A percentile compares a stretch with the other conserved stretches of the same genome.
These are phyloP conservation scores for Sinohyriopsis cumingii DNA, from an alignment of 2,888 invertebrate genomes.

Conservation along the genomic window DNA sequence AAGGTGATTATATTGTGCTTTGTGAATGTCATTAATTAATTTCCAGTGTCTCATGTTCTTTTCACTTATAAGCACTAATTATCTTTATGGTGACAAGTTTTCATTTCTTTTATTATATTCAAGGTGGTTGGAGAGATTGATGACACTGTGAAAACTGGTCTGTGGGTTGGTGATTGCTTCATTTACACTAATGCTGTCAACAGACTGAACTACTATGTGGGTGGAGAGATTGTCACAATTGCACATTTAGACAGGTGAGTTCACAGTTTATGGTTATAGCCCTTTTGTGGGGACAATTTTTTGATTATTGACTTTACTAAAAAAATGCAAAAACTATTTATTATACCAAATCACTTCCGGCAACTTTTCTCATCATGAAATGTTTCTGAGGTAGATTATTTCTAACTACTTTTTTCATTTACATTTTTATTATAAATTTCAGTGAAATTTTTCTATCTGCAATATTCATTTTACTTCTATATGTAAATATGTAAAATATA, in stretches of 20 bases:
- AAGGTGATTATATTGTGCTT: not conserved
- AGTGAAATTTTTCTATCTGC: too few species aligned
- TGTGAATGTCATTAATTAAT: too few species aligned
- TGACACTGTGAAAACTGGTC: conserved; percentile 93
- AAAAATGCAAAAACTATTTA: too few species aligned
- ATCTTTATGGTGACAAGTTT: not conserved
- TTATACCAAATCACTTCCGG: too few species aligned
- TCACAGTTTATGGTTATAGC: too few species aligned
- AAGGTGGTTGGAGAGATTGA: conserved; percentile 89
- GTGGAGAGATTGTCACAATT: conserved; percentile 98
- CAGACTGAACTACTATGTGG: conserved; percentile 98
- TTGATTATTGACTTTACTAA: not conserved
- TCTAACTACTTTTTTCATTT: too few species aligned
- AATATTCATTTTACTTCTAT: too few species aligned
- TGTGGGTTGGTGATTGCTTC: conserved; percentile 99
- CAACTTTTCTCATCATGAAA: too few species aligned
- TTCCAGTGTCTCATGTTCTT: not conserved
- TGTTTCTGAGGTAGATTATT: too few species aligned
- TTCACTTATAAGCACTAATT: too few species aligned
- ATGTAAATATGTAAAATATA: too few species aligned
- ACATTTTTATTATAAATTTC: too few species aligned
- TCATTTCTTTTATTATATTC: conserved; percentile 8
- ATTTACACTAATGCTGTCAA: conserved; percentile 99
- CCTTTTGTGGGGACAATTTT: not conserved
- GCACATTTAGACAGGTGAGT: conserved; percentile 89